Evolutionary conservation across 2,888 invertebrate genomes (phyloP).

Genomic region (Lithophane socia): DNA sequence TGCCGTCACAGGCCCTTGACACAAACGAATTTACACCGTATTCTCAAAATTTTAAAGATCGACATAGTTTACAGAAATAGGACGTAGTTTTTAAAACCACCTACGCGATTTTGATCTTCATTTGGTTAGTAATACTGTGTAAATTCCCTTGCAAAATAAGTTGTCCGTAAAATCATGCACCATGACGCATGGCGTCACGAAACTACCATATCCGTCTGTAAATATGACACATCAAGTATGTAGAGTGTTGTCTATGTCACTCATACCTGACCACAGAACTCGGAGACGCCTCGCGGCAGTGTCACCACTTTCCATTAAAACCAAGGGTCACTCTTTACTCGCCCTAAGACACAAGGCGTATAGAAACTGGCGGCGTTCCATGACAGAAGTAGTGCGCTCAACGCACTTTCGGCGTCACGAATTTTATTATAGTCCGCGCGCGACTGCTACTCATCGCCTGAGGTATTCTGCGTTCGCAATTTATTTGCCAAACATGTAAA

Average conservation of each 20-base stretch:
- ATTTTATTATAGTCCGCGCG: background rate
- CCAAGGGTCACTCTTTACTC: background rate
- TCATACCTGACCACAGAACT: background rate
- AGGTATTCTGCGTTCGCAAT: too few species aligned
- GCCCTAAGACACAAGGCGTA: background rate
- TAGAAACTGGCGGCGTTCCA: background rate
- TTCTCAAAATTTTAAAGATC: background rate
- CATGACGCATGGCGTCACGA: too few species aligned
- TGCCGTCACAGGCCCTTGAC: background rate
- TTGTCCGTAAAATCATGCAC: background rate
- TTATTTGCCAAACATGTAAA: too few species aligned
- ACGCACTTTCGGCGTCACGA: background rate
- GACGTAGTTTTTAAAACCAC: background rate
- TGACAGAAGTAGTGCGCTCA: background rate
- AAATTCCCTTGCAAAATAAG: slow-evolving; percentile 4
- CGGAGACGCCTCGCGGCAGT: too few species aligned
- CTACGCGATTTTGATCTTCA: background rate
- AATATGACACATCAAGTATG: background rate
- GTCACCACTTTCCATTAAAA: background rate
- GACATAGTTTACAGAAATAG: background rate
- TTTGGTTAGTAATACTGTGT: background rate
- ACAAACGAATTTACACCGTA: background rate
- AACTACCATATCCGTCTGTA: background rate
- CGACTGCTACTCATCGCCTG: too few species aligned
- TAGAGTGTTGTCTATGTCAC: background rate